A percentile compares a stretch with the other conserved stretches of the same genome.
These are phyloP conservation scores for Syncerus caffer DNA, from an alignment of 2,797 vertebrate genomes.

Conservation along the genomic window DNA sequence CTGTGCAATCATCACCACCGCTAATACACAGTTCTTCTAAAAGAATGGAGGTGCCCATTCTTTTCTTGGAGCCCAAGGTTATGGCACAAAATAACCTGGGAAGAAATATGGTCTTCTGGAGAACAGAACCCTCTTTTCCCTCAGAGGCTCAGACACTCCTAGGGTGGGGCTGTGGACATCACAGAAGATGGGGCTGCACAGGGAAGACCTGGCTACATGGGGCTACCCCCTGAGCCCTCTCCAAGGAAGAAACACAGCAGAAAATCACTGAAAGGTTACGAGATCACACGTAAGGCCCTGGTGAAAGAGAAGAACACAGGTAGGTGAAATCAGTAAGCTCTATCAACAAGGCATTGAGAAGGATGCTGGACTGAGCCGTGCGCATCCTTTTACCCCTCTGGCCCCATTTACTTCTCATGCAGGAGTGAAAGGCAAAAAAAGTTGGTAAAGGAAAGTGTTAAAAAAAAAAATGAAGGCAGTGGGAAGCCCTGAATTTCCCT, in stretches of 20 bases:
- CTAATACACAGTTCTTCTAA: background rate
- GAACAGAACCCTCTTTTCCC: background rate
- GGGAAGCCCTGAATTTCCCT: background rate
- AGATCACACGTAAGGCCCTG: background rate
- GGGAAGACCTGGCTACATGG: background rate
- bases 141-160: background rate
- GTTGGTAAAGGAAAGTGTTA: background rate
- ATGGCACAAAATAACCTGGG: background rate
- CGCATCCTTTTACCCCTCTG: background rate
- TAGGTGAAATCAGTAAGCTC: background rate
- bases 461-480: background rate
- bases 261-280: background rate
- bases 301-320: background rate
- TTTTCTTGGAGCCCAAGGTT: background rate
- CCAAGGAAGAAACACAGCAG: background rate
- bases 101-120: background rate
- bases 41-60: background rate
- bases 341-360: background rate
- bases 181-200: no score
- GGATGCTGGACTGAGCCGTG: background rate
- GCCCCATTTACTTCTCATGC: background rate
- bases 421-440: background rate
- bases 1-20: no score
- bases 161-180: background rate
- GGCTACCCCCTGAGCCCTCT: background rate